Conservation (phyloP, 2,113 vertebrate species). For the Gymnobelideus leadbeateri region DNA sequence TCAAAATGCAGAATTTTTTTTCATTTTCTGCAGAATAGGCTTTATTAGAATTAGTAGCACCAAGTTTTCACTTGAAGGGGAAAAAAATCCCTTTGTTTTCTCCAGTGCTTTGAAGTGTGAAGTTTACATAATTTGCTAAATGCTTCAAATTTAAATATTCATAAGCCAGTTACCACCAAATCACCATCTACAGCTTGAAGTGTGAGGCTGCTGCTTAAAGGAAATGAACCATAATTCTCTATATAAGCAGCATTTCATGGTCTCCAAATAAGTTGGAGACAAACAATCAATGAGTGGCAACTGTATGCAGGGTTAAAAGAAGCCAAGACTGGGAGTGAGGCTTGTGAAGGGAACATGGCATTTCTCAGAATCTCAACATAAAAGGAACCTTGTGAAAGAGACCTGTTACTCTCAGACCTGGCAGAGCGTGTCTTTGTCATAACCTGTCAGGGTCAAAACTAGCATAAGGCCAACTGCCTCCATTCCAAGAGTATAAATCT, state of each 20-base stretch:
- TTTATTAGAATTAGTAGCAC: slow-evolving; percentile 15
- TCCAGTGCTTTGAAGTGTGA: slow-evolving; percentile 74
- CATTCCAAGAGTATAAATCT: background rate
- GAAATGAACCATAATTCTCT: slow-evolving; percentile 79
- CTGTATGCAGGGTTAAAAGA: slow-evolving; percentile 57
- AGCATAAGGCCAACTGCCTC: background rate
- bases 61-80: slow-evolving; percentile 53
- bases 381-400: background rate
- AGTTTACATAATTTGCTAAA: slow-evolving; percentile 75
- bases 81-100: slow-evolving; percentile 70
- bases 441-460: background rate
- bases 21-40: slow-evolving; percentile 53
- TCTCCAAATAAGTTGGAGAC: slow-evolving; percentile 73
- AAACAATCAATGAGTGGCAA: slow-evolving; percentile 69
- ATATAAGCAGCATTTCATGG: slow-evolving; percentile 67
- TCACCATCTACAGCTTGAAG: slow-evolving; percentile 58
- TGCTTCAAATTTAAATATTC: slow-evolving; percentile 78
- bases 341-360: background rate
- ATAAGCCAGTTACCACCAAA: slow-evolving; percentile 71
- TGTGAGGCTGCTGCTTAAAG: slow-evolving; percentile 67
- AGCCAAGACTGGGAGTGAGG: background rate
- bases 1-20: slow-evolving; percentile 63
- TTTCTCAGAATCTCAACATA: background rate
- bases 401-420: background rate
- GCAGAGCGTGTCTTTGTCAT: background rate